Evolutionary conservation across 2,797 vertebrate genomes (phyloP), one percentile per base, ranked within the genome.

Genomic region (Intellagama lesueurii): DNA sequence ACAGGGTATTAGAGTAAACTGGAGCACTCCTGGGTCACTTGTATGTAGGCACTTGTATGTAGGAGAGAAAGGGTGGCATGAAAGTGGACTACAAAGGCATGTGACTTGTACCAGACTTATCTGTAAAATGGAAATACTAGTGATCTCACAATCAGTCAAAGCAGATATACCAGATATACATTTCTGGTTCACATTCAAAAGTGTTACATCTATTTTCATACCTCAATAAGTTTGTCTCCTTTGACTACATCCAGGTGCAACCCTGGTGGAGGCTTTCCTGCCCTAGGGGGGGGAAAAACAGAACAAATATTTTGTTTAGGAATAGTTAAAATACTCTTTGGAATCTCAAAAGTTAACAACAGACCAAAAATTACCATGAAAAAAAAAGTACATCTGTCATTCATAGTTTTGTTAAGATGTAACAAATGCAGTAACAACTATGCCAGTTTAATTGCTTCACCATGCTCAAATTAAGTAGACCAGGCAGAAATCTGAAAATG

Each of bases 201-300:
- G 0, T 85, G 86, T 19, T 87, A 44, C 64, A 69, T 26, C 81
- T 47, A 32, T 90, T 95, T 87, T 91, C 97, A 95, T 98, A 99
- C 99, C 99, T 99, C 99, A 94, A 99, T 97, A 85, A 99, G 97
- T 94, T 99, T 99, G 96, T 99, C 99, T 96, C 98, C 99, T 96
- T 99, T 99, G 95, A 99, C 98, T 90, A 99, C 99, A 93, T 99
- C 99, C 96, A 99, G 94, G 96, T 99, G 99, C 87, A 99, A 98
- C 87, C 99, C 99, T n/a, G 98, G 98, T 49, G 99, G 98, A 16
- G 99, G 98, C 91, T 99, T 99, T 17, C 99, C 99, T 94, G 98
- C 99, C 99, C 99, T 99, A 93, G 84, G 94, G 95, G 94, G 94
- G 69, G 95, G 95, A 85, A 19, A 81, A 72, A 92, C 73, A 28